Conservation (phyloP, 2,113 vertebrate species). For the Cephalopterus ornatus region DNA sequence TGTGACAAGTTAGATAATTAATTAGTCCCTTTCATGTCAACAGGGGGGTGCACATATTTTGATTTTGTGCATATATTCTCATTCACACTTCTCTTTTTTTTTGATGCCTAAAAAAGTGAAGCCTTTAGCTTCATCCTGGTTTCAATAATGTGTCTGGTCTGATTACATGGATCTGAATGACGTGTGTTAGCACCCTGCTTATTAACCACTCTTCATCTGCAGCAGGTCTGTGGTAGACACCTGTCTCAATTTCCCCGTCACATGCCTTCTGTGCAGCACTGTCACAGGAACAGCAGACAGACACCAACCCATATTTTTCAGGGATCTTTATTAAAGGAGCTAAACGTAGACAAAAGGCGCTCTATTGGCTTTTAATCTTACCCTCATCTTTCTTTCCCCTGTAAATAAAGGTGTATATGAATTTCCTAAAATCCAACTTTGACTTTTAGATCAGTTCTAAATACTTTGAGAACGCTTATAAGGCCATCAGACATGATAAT, state of each 20-base stretch:
- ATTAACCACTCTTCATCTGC: slow-evolving; percentile 50
- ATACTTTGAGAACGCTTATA: background rate
- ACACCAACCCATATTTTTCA: background rate
- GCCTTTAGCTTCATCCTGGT: slow-evolving; percentile 1
- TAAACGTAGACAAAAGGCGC: slow-evolving; percentile 13
- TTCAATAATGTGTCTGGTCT: background rate
- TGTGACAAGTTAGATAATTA: slow-evolving; percentile 55
- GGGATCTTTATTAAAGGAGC: background rate
- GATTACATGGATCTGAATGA: slow-evolving; percentile 9
- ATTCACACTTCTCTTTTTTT: slow-evolving; percentile 7
- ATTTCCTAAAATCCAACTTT: background rate
- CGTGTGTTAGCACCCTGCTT: background rate
- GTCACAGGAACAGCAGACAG: slow-evolving; percentile 13
- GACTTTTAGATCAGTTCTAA: background rate
- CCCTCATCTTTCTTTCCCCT: background rate
- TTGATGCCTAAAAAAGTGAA: background rate
- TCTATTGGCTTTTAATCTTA: background rate
- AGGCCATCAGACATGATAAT: background rate
- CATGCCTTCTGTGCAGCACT: slow-evolving; percentile 9
- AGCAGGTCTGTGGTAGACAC: slow-evolving; percentile 36
- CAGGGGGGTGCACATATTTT: background rate
- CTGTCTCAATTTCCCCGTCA: background rate
- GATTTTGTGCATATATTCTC: slow-evolving; percentile 51
- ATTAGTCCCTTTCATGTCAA: slow-evolving; percentile 59
- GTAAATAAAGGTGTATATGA: background rate